Conservation (phyloP, 2,113 vertebrate genomes). For the Eolophus roseicapilla region DNA sequence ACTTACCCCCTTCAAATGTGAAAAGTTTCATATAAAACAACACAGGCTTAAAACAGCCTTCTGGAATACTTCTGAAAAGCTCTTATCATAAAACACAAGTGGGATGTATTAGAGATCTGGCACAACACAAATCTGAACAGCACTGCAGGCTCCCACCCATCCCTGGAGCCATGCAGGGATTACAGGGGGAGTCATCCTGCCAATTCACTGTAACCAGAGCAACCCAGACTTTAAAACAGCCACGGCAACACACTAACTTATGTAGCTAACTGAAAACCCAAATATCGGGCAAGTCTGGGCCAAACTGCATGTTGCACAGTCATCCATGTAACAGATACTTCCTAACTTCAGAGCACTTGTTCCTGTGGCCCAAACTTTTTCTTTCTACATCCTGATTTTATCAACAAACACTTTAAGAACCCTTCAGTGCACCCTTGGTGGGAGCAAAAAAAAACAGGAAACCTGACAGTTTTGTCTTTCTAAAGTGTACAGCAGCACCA, state of each 20-base stretch:
- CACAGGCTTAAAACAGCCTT: background rate
- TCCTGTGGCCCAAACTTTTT: background rate
- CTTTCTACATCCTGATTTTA: background rate
- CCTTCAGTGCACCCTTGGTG: background rate
- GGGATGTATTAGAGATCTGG: background rate
- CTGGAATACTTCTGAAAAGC: background rate
- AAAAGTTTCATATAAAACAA: background rate
- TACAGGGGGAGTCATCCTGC: background rate
- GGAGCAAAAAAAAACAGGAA: background rate
- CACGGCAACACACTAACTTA: background rate
- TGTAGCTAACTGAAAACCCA: background rate
- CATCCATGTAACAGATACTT: background rate
- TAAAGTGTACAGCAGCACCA: rapidly evolving
- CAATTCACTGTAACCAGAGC: background rate
- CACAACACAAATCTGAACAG: background rate
- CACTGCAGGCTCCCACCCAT: background rate
- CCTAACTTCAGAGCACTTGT: background rate
- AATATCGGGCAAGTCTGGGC: conserved; percentile 20
- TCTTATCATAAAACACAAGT: background rate
- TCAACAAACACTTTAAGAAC: background rate
- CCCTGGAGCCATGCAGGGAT: background rate
- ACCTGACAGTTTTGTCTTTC: background rate
- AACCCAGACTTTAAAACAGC: background rate
- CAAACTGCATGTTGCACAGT: background rate
- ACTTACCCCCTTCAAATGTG: background rate